Base-by-base conservation (phyloP, 1,140 invertebrate species). In the Pemphigus obesinymphae region DNA sequence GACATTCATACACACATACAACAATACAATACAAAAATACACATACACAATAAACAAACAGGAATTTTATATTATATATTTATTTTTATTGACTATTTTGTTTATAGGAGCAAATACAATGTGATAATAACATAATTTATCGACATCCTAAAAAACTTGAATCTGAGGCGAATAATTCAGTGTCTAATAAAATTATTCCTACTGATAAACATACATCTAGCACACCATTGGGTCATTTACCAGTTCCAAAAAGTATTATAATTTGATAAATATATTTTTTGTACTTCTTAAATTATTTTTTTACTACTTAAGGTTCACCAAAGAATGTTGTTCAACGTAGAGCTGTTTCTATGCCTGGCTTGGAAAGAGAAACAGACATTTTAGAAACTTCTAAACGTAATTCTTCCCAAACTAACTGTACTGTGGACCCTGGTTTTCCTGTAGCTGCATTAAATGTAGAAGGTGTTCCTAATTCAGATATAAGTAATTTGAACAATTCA, bases 171-270 rank as follows among this genome's bases (percentile, higher is more conserved):
- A 58, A 76, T 66, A 63, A 76, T 75, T 68, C 43, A 61, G 40
- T 43, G 13, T 43, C 78, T 20, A 53, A 81, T 43, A 68, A 66
- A 63, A 87, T 88, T 63, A 85, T 88, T 43, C n/a, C 76, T 43
- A 45, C 37, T 58, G 92, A 93, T 85, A 92, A 91, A 86, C 93
- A 93, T 23, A 92, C 91, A 31, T 85, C 82, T 48, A 86, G 87
- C 45, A 84, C 85, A 84, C 83, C 83, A 72, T 76, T 83, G 85
- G 84, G 85, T 26, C 55, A 80, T 80, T 80, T 80, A 61, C 53
- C 34, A 43, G 40, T 80, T 45, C 76, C 76, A 43, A 80, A 80
- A 80, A 61, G 76, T 80, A 80, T 20, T 58, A 58, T 17, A 10
- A 55, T 50, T 76, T n/a, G 29, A 43, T 61, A 0, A 7, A 63